Percentiles rank a stretch among this genome's conserved stretches.
phyloP scores from a whole-genome alignment of 2,797 vertebrate genomes.

The Echeneis naucrates region DNA sequence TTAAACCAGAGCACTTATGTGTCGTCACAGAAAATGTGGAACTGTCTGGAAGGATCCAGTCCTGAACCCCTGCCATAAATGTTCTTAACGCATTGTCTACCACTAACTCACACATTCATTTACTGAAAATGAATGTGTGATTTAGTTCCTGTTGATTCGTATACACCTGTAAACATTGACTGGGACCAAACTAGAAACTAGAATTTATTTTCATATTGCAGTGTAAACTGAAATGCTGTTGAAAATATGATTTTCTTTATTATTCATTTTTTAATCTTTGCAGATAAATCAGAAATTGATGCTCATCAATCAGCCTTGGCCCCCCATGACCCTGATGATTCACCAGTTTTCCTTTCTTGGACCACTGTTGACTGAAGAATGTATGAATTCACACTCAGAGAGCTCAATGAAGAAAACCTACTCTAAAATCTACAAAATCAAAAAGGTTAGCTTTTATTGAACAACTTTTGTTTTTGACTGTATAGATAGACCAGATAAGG shows the following conservation, averaged over 20 bases:
- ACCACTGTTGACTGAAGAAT: too few relatives aligned
- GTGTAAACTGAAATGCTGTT: not conserved
- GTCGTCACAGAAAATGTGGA: conserved; percentile 49
- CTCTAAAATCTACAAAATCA: too few relatives aligned
- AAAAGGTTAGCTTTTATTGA: too few relatives aligned
- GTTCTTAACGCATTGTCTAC: not conserved
- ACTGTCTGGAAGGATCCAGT: conserved; percentile 67
- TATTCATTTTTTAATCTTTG: too few relatives aligned
- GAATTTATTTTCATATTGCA: not conserved
- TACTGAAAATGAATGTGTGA: conserved; percentile 13
- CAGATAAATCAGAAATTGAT: too few relatives aligned
- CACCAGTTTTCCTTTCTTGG: too few relatives aligned
- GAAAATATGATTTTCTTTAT: not conserved
- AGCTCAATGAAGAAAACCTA: too few relatives aligned
- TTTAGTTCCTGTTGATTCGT: conserved; percentile 34
- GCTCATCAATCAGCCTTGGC: too few relatives aligned
- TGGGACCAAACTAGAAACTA: conserved; percentile 16
- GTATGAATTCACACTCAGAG: too few relatives aligned
- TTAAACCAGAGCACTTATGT: conserved; percentile 76
- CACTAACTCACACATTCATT: not conserved
- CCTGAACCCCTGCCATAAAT: not conserved
- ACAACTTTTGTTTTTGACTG: too few relatives aligned
- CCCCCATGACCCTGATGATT: too few relatives aligned
- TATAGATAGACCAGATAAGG: too few relatives aligned
- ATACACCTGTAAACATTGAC: not conserved